Evolutionary conservation across 2,113 vertebrate genomes (phyloP), one percentile per base, ranked within the genome.

Genomic region (Uria aalge): DNA sequence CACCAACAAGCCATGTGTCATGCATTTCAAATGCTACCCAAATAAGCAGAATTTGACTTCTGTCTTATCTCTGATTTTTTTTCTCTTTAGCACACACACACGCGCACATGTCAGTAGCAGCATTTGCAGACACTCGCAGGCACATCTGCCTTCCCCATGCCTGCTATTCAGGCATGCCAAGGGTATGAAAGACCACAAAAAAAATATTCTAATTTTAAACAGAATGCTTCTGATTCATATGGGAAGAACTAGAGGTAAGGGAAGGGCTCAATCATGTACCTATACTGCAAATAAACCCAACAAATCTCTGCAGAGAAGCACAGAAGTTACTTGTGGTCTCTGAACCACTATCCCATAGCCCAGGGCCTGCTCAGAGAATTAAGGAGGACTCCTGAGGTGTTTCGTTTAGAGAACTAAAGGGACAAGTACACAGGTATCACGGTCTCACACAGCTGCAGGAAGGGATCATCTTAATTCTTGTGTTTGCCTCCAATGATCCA

Each of bases 361-460:
- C 22, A 52, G 7, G 34, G n/a, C 5, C 48, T 60, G 22, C 14
- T 75, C 24, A 40, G 8, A 38, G 9, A 57, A 36, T 11, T 22
- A 15, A 15, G 15, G 9, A 38, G 8, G 10, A 83, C 8, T 8
- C n/a, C 5, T 66, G 18, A 48, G 10, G 23, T 12, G 53, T 2
- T 18, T 29, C 12, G 2, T 36, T 87, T 6, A 41, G 41, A 57
- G 16, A 27, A 50, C 12, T 24, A 29, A 5, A 67, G 12, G 11
- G 24, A 12, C 4, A 71, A 27, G 6, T 13, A 55, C 12, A 24
- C 2, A 9, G 15, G 18, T 59, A 15, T 20, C 6, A 0, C 3
- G 8, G 8, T 26, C 16, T 67, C 41, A 75, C 14, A n/a, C 21
- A 27, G 19, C 8, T 11, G 41, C 24, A 36, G 20, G 36, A 57